A percentile compares a stretch with the other conserved stretches of the same genome.
Conservation (phyloP, 1,140 invertebrate genomes). For the Drosophila parvula region DNA sequence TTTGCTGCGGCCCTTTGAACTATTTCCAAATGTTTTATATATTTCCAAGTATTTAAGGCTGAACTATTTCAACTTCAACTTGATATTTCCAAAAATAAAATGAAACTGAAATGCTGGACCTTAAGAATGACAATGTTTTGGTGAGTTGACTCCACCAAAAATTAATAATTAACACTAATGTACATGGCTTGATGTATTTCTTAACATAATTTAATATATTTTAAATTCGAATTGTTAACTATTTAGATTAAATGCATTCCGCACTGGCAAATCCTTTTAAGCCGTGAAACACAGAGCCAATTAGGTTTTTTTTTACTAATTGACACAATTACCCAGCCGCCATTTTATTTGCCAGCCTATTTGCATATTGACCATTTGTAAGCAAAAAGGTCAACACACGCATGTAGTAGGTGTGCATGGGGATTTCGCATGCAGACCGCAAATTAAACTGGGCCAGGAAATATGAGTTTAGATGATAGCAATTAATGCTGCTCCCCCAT, state of each 20-base stretch:
- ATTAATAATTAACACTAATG: background rate
- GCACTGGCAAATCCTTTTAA: conserved; percentile 4
- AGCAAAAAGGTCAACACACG: conserved; percentile 38
- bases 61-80: no score
- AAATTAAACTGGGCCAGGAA: conserved; percentile 63
- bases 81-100: no score
- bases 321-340: conserved; percentile 38
- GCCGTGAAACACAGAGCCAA: conserved; percentile 10
- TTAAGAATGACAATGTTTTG: background rate
- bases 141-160: no score
- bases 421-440: conserved; percentile 54
- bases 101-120: no score
- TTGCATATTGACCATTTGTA: conserved; percentile 44
- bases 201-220: background rate
- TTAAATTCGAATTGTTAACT: background rate
- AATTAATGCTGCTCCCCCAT: conserved; percentile 50
- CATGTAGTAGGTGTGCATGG: conserved; percentile 3
- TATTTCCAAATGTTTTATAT: no score
- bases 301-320: conserved; percentile 33
- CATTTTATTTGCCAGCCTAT: conserved; percentile 42
- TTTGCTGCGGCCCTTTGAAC: no score
- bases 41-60: no score
- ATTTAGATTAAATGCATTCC: background rate
- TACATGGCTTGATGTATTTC: no score
- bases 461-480: conserved; percentile 65